phyloP scores from a whole-genome alignment of 2,888 invertebrate genomes.

The Apamea crenata region DNA sequence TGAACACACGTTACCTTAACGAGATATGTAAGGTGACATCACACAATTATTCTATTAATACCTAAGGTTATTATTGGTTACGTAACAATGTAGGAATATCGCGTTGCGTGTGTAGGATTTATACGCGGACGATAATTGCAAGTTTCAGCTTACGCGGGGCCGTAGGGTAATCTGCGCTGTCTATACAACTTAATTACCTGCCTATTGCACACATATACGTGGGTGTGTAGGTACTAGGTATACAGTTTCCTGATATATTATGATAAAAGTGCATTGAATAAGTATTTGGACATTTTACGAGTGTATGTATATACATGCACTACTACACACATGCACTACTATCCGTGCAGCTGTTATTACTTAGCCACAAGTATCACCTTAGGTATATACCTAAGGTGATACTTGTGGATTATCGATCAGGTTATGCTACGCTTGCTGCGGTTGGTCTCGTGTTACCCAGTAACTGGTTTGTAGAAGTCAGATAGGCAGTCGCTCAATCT shows the following conservation, averaged over 20 bases:
- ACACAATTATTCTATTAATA: slow-evolving; percentile 29
- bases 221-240: neutral
- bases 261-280: neutral
- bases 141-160: slow-evolving; percentile 47
- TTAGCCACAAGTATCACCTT: no score
- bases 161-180: slow-evolving; percentile 43
- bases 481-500: no score
- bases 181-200: slow-evolving; percentile 46
- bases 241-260: neutral
- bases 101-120: slow-evolving; percentile 37
- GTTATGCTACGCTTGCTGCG: no score
- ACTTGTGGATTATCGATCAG: no score
- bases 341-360: no score
- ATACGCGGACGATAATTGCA: slow-evolving; percentile 46
- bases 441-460: no score
- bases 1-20: neutral
- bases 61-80: slow-evolving; percentile 20
- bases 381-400: no score
- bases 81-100: slow-evolving; percentile 17
- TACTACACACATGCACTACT: no score
- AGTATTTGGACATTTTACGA: neutral
- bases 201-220: slow-evolving; percentile 11
- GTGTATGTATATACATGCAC: no score
- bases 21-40: neutral
- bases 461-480: no score